Evolutionary conservation across 2,113 vertebrate species (phyloP).

Genomic region (Chloroceryle aenea): DNA sequence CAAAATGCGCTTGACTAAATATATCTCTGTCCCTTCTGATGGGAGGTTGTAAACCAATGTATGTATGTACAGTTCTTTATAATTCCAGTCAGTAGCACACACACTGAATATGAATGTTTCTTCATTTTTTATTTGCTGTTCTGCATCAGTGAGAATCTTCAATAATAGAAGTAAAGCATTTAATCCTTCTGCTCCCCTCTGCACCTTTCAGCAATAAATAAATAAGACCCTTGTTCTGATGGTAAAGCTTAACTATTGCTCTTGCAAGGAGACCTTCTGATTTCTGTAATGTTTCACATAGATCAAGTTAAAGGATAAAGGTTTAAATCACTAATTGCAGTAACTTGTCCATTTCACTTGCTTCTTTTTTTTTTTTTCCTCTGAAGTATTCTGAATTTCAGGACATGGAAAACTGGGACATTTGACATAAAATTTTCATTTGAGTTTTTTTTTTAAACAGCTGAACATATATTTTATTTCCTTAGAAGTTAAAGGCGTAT

Average conservation of each 20-base stretch:
- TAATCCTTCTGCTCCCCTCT: constrained; percentile 5
- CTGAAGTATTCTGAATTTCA: neutral
- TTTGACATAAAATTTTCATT: neutral
- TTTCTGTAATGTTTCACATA: neutral
- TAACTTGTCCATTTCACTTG: neutral
- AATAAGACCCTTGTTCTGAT: neutral
- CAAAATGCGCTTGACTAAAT: neutral
- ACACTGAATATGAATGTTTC: constrained; percentile 13
- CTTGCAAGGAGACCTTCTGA: neutral
- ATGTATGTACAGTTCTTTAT: neutral
- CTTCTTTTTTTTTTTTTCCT: neutral
- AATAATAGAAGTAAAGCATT: constrained; percentile 19
- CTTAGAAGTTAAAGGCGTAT: constrained; percentile 37
- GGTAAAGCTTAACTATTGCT: neutral
- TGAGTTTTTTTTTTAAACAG: neutral
- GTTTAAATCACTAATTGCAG: neutral
- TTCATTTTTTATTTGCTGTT: constrained; percentile 47
- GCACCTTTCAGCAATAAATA: constrained; percentile 20
- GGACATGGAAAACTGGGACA: neutral
- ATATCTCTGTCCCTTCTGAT: constrained; percentile 13
- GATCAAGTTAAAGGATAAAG: neutral
- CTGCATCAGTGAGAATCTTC: constrained; percentile 53
- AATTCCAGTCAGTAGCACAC: constrained; percentile 21
- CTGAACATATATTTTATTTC: constrained; percentile 32
- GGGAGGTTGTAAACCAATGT: neutral